phyloP scores from a whole-genome alignment of 2,113 vertebrate species.

The Toxotes chatareus region DNA sequence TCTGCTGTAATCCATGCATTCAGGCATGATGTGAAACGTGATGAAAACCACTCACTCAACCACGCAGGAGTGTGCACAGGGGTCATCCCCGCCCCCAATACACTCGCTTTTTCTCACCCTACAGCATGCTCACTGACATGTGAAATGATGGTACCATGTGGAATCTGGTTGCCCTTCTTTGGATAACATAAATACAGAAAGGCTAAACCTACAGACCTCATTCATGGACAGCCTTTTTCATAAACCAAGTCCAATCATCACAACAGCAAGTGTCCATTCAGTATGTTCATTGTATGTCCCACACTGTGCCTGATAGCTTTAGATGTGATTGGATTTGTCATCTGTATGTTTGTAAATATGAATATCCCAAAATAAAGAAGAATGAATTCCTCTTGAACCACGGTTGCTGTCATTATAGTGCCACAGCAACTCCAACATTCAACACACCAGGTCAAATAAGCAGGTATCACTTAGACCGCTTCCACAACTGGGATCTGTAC shows the following conservation, averaged over 20 bases:
- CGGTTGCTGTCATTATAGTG: too few relatives aligned
- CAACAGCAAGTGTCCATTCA: too few relatives aligned
- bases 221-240: neutral
- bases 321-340: neutral
- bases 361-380: neutral
- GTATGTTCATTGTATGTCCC: too few relatives aligned
- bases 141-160: neutral
- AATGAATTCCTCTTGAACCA: too few relatives aligned
- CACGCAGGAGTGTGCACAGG: neutral
- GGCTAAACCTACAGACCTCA: neutral
- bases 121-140: constrained; percentile 4
- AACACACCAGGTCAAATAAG: neutral
- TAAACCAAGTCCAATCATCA: neutral
- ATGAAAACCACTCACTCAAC: constrained; percentile 7
- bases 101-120: neutral
- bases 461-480: neutral
- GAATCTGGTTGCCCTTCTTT: neutral
- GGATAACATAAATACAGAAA: neutral
- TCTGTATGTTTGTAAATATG: neutral
- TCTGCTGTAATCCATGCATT: neutral
- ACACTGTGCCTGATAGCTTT: too few relatives aligned
- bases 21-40: constrained; percentile 27
- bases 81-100: neutral
- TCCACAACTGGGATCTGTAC: neutral
- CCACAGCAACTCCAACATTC: neutral